Evolutionary conservation across 37 sponge, comb jelly and placozoan genomes (phyloP).

Genomic region (Aplysina aerophoba): DNA sequence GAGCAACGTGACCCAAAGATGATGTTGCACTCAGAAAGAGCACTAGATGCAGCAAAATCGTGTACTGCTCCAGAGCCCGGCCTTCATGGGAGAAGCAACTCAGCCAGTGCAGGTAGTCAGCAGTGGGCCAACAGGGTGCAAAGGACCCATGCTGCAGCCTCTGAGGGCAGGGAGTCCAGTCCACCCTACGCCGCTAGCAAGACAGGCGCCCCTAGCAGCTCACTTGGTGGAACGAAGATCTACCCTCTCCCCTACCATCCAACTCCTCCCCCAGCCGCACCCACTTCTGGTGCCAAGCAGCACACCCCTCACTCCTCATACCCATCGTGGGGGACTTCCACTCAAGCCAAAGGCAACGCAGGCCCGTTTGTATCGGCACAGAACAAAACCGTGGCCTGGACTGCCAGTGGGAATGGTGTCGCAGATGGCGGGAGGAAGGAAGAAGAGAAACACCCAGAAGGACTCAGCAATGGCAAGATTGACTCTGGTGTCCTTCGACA

Average conservation of each 20-base stretch:
- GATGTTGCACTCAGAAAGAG: too few species aligned
- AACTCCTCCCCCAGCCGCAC: background rate
- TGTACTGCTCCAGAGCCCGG: background rate
- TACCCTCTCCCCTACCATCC: slow-evolving; percentile 23
- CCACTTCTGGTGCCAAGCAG: slow-evolving; percentile 26
- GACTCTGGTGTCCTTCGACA: slow-evolving; percentile 16
- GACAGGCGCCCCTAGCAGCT: too few species aligned
- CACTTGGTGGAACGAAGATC: background rate
- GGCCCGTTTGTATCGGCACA: background rate
- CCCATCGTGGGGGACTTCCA: slow-evolving; percentile 1
- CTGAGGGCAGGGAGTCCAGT: background rate
- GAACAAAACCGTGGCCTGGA: background rate
- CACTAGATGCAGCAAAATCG: background rate
- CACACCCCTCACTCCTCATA: slow-evolving; percentile 2
- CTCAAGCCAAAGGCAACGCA: background rate
- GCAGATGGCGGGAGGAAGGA: too few species aligned
- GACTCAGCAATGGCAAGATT: background rate
- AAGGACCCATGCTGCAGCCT: too few species aligned
- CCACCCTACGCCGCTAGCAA: too few species aligned
- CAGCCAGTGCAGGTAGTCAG: background rate
- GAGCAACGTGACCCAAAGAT: background rate
- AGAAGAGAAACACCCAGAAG: background rate
- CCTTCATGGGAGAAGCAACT: background rate
- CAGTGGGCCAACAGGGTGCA: slow-evolving; percentile 13
- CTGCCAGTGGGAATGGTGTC: background rate